These are phyloP conservation scores for Geotrupes spiniger DNA, from an alignment of 2,888 invertebrate genomes.

Conservation along the genomic window DNA sequence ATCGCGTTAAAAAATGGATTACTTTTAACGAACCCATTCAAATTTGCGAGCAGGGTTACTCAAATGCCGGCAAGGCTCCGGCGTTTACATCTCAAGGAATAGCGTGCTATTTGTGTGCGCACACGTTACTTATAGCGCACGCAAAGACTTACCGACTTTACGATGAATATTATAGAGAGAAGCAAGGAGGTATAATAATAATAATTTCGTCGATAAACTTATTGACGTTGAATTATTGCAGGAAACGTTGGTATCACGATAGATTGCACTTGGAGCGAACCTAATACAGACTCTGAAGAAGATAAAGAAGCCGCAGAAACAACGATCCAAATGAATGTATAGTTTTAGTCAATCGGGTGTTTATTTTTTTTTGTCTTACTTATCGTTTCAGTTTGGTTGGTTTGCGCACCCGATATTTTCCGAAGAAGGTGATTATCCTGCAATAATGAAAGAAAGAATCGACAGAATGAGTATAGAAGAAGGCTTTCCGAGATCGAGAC, in stretches of 20 bases:
- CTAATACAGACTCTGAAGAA: constrained; percentile 47
- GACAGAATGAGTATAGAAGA: constrained; percentile 57
- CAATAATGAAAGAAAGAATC: constrained; percentile 60
- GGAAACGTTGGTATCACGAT: constrained; percentile 60
- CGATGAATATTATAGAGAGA: constrained; percentile 49
- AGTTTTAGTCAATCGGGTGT: constrained; percentile 38
- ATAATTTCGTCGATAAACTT: background rate
- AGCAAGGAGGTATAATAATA: constrained; percentile 33
- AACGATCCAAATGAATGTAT: constrained; percentile 55
- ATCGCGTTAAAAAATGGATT: constrained; percentile 32
- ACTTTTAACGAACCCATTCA: constrained; percentile 27
- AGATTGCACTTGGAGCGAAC: constrained; percentile 57
- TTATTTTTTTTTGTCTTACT: background rate
- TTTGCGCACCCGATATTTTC: constrained; percentile 66
- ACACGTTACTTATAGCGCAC: constrained; percentile 64
- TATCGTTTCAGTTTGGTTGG: constrained; percentile 58
- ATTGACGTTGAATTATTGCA: constrained; percentile 47
- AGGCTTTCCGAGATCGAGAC: constrained; percentile 58
- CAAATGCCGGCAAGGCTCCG: constrained; percentile 48
- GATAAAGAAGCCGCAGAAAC: constrained; percentile 56
- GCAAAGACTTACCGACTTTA: constrained; percentile 61
- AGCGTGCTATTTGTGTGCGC: constrained; percentile 60
- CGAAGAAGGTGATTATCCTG: constrained; percentile 63
- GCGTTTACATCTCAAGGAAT: constrained; percentile 52
- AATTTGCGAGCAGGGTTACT: constrained; percentile 22